Percentiles rank a stretch among this genome's conserved stretches.
These are phyloP conservation scores for Lepus europaeus DNA, from an alignment of 2,113 vertebrate genomes.

Conservation along the genomic window DNA sequence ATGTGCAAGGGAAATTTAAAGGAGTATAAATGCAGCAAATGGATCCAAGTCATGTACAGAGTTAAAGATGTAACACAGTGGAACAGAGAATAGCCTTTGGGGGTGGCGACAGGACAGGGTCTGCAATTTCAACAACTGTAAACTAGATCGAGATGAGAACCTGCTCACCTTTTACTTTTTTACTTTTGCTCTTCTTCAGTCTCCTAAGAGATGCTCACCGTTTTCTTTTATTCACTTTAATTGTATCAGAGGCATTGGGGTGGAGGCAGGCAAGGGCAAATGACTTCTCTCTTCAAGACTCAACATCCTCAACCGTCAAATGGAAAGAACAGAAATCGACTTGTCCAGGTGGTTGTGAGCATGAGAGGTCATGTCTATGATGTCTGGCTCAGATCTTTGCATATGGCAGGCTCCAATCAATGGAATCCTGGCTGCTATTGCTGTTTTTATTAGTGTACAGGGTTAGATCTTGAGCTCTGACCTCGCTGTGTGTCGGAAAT, in stretches of 20 bases:
- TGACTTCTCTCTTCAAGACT: neutral
- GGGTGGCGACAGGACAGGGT: neutral
- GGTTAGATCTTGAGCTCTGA: conserved; percentile 20
- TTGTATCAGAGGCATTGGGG: neutral
- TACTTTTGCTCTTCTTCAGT: neutral
- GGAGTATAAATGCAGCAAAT: conserved; percentile 58
- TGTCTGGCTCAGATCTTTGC: conserved; percentile 4
- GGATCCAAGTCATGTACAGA: conserved; percentile 60
- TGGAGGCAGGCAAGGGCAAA: neutral
- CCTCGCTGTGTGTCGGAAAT: conserved; percentile 14
- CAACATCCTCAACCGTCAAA: neutral
- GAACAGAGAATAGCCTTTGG: neutral
- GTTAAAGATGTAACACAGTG: neutral
- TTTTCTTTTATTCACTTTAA: conserved; percentile 39
- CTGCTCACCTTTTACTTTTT: neutral
- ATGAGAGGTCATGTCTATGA: neutral
- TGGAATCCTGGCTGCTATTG: neutral
- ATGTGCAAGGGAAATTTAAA: conserved; percentile 71
- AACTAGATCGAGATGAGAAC: neutral
- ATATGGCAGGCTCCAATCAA: neutral
- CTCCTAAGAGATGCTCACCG: neutral
- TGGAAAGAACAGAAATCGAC: conserved; percentile 29
- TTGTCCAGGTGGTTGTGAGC: conserved; percentile 18
- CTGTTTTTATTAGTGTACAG: conserved; percentile 2
- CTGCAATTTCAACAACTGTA: conserved; percentile 42